Evolutionary conservation across 1,140 invertebrate genomes (phyloP), one percentile per base, ranked within the genome.

Genomic region (Wasmannia auropunctata): DNA sequence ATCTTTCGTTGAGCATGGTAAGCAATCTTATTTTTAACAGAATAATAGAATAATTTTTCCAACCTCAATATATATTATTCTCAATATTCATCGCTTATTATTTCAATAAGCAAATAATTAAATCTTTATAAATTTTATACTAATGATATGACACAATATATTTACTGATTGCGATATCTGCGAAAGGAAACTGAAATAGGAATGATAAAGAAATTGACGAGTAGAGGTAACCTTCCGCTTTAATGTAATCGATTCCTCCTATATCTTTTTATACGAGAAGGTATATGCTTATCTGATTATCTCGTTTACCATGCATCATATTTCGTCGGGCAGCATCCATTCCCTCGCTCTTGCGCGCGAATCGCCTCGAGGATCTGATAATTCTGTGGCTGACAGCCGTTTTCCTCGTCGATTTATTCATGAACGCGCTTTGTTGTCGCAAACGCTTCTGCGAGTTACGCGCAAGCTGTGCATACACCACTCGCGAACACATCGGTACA

Each of bases 351-450:
- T 67, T n/a, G n/a, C 31, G 19, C 19, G 22, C 46, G 16, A 69
- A 46, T 16, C 77, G 31, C 34, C 46, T 69, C 62, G 43, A 80
- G 62, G 31, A 3, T 19, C 37, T n/a, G 79, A 83, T 83, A 74
- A 83, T 72, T 83, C 67, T 83, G 65, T n/a, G 22, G 51, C 60
- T 83, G 79, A 83, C 79, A 83, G 51, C 51, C 37, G 79, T 46
- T 83, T 83, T 60, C 51, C 43, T 60, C 37, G 37, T 43, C 79
- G 37, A 72, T 81, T 81, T 72, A 72, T 81, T 81, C 25, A 70
- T 56, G 60, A 83, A 72, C 37, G 31, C 76, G 40, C 54, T 83
- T 83, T 83, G 79, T 83, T 72, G 51, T 43, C 65, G 25, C 37
- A 7, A 81, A 70, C 34, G 25, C 51, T 54, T 28, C 37, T 69